Percentiles rank a stretch among this genome's conserved stretches.
These are phyloP conservation scores for Apamea monoglypha DNA, from an alignment of 2,888 invertebrate species.

Conservation along the genomic window DNA sequence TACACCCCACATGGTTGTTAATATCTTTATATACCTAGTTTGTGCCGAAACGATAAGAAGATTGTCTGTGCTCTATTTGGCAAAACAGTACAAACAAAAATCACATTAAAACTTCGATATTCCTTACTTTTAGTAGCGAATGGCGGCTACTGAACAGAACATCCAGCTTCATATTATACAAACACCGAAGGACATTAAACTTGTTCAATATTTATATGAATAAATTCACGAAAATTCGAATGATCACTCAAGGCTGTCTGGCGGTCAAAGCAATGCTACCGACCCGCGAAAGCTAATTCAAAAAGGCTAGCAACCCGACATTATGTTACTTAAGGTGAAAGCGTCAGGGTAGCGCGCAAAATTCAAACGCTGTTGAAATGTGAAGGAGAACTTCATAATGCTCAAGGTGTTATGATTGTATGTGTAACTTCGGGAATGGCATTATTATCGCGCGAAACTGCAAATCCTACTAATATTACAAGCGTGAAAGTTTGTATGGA, in stretches of 20 bases:
- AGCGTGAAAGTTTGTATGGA: no score
- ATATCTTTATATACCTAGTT: not conserved
- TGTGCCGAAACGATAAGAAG: not conserved
- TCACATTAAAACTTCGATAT: not conserved
- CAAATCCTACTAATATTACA: no score
- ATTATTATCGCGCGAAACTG: conserved; percentile 7
- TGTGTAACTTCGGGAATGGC: conserved; percentile 1
- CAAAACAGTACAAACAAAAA: not conserved
- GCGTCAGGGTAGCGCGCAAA: not conserved
- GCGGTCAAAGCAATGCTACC: conserved; percentile 16
- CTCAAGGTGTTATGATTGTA: conserved; percentile 28
- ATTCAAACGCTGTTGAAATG: not conserved
- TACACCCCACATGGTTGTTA: not conserved
- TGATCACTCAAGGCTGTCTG: conserved; percentile 39
- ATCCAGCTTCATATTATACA: not conserved
- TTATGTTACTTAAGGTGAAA: not conserved
- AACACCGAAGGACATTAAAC: conserved; percentile 6
- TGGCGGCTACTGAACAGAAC: not conserved
- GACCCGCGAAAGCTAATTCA: conserved; percentile 21
- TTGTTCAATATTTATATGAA: conserved; percentile 26
- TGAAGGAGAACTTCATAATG: conserved; percentile 14
- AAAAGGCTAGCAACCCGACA: conserved; percentile 1
- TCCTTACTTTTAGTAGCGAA: not conserved
- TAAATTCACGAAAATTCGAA: conserved; percentile 31
- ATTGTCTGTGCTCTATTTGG: not conserved